phyloP scores from a whole-genome alignment of 2,113 vertebrate species.

The Pungitius pungitius region DNA sequence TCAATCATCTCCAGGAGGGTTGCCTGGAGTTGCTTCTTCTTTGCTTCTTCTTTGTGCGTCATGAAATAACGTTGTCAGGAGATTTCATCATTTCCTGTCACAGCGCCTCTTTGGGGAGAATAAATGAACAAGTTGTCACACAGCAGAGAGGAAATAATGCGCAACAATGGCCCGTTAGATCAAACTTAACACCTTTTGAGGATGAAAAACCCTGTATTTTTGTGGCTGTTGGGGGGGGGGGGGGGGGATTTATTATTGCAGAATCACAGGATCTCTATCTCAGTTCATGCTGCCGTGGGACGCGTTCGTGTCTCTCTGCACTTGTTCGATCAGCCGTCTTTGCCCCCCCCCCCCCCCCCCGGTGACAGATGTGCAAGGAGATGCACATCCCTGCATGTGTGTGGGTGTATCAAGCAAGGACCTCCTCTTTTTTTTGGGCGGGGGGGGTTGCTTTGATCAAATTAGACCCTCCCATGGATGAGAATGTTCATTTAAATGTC shows the following conservation, averaged over 20 bases:
- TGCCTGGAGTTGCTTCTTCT: constrained; percentile 22
- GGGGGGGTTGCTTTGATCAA: constrained; percentile 43
- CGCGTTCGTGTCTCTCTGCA: constrained; percentile 47
- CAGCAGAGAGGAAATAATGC: constrained; percentile 34
- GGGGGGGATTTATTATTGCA: constrained; percentile 51
- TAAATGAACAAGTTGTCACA: constrained; percentile 38
- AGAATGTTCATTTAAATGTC: constrained; percentile 77
- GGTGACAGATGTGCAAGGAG: constrained; percentile 59
- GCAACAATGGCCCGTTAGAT: constrained; percentile 38
- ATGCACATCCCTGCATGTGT: constrained; percentile 10
- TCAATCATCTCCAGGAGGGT: not conserved
- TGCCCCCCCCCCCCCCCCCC: too few relatives aligned
- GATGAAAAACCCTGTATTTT: constrained; percentile 28
- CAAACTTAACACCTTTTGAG: constrained; percentile 27
- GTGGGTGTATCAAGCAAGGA: not conserved
- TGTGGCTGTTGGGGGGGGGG: constrained; percentile 1
- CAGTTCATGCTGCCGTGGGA: constrained; percentile 22
- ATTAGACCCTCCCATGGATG: constrained; percentile 64
- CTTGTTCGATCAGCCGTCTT: constrained; percentile 34
- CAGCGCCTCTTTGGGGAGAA: constrained; percentile 45
- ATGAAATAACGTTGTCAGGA: constrained; percentile 30
- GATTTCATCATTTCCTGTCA: constrained; percentile 49
- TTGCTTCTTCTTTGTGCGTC: constrained; percentile 22
- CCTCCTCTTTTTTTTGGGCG: not conserved
- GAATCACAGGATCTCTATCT: constrained; percentile 64